Percentiles rank a stretch among this genome's conserved stretches.
Conservation (phyloP, 1,140 invertebrate species). For the Macrobrachium nipponense region DNA sequence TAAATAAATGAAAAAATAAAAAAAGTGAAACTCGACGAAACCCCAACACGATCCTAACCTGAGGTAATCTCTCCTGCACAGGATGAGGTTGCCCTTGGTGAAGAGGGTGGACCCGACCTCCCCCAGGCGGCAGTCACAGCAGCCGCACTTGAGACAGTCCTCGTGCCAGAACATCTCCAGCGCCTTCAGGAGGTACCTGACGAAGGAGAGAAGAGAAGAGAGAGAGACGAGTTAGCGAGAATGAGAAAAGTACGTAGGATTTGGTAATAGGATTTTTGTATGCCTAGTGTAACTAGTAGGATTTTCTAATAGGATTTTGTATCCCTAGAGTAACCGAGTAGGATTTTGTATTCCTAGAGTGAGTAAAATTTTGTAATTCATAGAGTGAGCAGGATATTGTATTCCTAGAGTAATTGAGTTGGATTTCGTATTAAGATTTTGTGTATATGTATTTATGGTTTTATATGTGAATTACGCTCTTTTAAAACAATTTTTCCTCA, state of each 20-base stretch:
- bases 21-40: no score
- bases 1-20: no score
- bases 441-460: no score
- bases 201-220: constrained; percentile 65
- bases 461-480: no score
- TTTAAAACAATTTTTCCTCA: no score
- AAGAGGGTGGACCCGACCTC: constrained; percentile 93
- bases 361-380: no score
- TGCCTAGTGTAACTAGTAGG: neutral
- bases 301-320: neutral
- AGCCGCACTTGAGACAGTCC: constrained; percentile 93
- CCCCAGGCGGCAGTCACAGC: constrained; percentile 90
- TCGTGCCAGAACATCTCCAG: constrained; percentile 90
- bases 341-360: no score
- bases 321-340: no score
- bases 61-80: constrained; percentile 93
- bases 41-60: constrained; percentile 76
- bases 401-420: no score
- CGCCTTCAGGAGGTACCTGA: constrained; percentile 69
- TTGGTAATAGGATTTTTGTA: neutral
- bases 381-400: no score
- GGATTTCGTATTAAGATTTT: no score
- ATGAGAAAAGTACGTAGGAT: neutral
- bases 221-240: constrained; percentile 23
- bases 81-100: constrained; percentile 91